Evolutionary conservation across 1,140 invertebrate genomes (phyloP).

Genomic region (Drosophila insularis): DNA sequence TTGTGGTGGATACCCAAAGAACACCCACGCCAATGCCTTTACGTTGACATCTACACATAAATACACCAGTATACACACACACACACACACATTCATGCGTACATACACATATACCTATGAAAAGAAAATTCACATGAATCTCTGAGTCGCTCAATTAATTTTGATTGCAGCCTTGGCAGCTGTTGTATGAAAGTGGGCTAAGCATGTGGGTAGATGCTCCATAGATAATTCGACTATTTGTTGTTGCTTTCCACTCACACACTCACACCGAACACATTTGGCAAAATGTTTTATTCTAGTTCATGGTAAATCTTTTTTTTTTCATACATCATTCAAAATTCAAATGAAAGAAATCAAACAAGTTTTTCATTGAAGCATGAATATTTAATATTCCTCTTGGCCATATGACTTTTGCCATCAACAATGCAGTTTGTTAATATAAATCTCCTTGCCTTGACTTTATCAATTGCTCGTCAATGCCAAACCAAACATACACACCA

Average conservation of each 20-base stretch:
- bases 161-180: conserved; percentile 77
- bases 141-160: conserved; percentile 75
- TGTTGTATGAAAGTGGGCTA: conserved; percentile 31
- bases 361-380: conserved; percentile 22
- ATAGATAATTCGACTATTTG: conserved; percentile 33
- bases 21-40: conserved; percentile 68
- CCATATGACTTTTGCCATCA: conserved; percentile 12
- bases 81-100: conserved; percentile 4
- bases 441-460: neutral
- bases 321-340: conserved; percentile 14
- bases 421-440: neutral
- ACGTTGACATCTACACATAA: conserved; percentile 57
- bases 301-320: conserved; percentile 29
- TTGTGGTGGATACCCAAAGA: conserved; percentile 17
- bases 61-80: conserved; percentile 10
- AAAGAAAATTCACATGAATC: conserved; percentile 48
- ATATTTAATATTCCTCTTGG: conserved; percentile 5
- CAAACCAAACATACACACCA: conserved; percentile 26
- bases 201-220: conserved; percentile 38
- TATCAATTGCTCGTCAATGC: neutral
- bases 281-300: neutral
- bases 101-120: conserved; percentile 23
- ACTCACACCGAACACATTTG: conserved; percentile 34
- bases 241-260: conserved; percentile 23
- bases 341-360: neutral